A percentile compares a stretch with the other conserved stretches of the same genome.
These are phyloP conservation scores for Emydura subglobosa DNA, from an alignment of 2,113 vertebrate genomes.

Conservation along the genomic window DNA sequence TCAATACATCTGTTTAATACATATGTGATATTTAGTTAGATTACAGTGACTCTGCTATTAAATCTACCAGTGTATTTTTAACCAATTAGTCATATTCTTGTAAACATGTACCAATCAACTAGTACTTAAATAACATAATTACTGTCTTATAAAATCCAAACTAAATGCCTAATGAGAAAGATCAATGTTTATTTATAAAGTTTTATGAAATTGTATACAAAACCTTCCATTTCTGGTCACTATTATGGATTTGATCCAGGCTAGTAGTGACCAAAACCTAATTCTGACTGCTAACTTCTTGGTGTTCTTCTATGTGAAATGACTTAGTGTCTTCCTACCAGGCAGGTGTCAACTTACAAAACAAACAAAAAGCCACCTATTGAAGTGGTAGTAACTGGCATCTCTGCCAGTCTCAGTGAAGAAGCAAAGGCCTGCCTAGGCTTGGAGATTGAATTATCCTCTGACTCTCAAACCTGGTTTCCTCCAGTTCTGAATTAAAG, in stretches of 20 bases:
- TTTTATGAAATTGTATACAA: not conserved
- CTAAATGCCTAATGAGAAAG: not conserved
- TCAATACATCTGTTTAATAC: slow-evolving; percentile 17
- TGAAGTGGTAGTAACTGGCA: not conserved
- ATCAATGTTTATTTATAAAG: not conserved
- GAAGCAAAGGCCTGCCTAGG: not conserved
- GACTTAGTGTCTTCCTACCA: not conserved
- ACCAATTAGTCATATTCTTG: slow-evolving; percentile 1
- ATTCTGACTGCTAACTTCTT: no score
- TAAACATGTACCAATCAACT: not conserved
- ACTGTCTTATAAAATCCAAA: not conserved
- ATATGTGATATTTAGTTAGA: slow-evolving; percentile 18
- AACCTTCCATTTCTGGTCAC: not conserved
- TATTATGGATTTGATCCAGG: not conserved
- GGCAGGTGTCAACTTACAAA: not conserved
- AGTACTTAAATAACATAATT: slow-evolving; percentile 13
- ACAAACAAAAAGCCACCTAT: not conserved
- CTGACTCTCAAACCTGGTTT: no score
- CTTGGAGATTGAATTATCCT: no score
- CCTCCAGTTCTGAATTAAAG: no score
- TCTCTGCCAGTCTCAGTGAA: rapidly evolving
- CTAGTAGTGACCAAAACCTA: not conserved
- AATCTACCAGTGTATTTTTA: slow-evolving; percentile 6
- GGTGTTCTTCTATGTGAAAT: not conserved
- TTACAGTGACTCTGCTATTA: not conserved